phyloP scores from a whole-genome alignment of 2,797 vertebrate genomes.

The Sebastes cheni region DNA sequence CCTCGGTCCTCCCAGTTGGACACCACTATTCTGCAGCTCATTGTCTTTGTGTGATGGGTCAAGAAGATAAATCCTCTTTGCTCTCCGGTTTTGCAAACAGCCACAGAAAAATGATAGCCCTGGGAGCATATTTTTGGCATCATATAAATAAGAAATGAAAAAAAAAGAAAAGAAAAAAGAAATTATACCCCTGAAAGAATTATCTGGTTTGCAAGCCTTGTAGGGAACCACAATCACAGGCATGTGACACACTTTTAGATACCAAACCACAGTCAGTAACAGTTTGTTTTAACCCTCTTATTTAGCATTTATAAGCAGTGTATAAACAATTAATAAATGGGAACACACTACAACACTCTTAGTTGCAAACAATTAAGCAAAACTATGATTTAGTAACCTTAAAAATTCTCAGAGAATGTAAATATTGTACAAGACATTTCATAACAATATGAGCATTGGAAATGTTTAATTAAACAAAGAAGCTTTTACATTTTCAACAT shows the following conservation, averaged over 20 bases:
- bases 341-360: neutral
- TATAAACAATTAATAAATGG: neutral
- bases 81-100: constrained; percentile 64
- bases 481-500: neutral
- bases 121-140: constrained; percentile 74
- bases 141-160: constrained; percentile 71
- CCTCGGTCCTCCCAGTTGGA: constrained; percentile 60
- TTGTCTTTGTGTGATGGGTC: constrained; percentile 76
- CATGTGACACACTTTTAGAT: constrained; percentile 5
- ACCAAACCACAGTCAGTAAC: neutral
- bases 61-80: constrained; percentile 73
- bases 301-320: neutral
- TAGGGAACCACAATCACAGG: neutral
- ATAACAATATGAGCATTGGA: neutral
- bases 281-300: neutral
- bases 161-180: constrained; percentile 37
- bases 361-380: neutral
- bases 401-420: neutral
- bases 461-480: neutral
- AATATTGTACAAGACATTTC: neutral
- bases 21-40: constrained; percentile 61
- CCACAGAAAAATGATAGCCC: constrained; percentile 71
- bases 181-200: constrained; percentile 49
- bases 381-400: neutral
- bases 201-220: constrained; percentile 21